Conservation (phyloP, 2,888 invertebrate genomes). For the Zaprionus bogoriensis region DNA sequence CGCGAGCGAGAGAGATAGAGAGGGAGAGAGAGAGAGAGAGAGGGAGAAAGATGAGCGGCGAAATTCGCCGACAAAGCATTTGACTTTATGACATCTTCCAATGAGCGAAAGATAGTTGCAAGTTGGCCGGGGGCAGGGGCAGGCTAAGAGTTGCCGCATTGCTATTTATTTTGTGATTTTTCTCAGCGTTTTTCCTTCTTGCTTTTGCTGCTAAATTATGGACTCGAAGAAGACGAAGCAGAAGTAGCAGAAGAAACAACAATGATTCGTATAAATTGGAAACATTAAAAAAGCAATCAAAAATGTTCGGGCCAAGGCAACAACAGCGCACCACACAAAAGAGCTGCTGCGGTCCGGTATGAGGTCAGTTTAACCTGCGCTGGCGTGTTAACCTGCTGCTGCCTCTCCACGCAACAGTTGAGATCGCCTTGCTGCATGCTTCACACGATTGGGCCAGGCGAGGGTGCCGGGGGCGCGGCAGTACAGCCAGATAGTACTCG, state of each 20-base stretch:
- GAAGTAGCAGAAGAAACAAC: conserved; percentile 55
- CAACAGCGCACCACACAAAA: conserved; percentile 40
- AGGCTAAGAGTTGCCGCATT: conserved; percentile 23
- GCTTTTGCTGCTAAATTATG: conserved; percentile 64
- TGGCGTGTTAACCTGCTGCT: conserved; percentile 76
- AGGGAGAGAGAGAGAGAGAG: neutral
- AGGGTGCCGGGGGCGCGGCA: neutral
- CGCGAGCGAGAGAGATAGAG: conserved; percentile 54
- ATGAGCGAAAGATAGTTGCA: conserved; percentile 3
- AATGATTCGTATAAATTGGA: conserved; percentile 78
- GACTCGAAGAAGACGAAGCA: conserved; percentile 42
- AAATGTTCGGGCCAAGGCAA: conserved; percentile 74
- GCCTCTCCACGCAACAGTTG: conserved; percentile 58
- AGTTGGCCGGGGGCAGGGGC: neutral
- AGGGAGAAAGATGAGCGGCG: neutral
- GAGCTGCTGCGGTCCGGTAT: conserved; percentile 35
- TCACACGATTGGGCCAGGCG: conserved; percentile 55
- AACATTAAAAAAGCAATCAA: conserved; percentile 76
- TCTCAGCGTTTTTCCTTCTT: conserved; percentile 47
- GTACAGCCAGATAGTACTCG: conserved; percentile 35
- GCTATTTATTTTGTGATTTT: conserved; percentile 76
- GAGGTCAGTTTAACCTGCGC: conserved; percentile 75
- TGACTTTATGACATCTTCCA: conserved; percentile 75
- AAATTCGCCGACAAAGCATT: conserved; percentile 70
- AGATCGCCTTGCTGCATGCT: conserved; percentile 57